Conservation (phyloP, 2,888 invertebrate species). For the Tachina fera region DNA sequence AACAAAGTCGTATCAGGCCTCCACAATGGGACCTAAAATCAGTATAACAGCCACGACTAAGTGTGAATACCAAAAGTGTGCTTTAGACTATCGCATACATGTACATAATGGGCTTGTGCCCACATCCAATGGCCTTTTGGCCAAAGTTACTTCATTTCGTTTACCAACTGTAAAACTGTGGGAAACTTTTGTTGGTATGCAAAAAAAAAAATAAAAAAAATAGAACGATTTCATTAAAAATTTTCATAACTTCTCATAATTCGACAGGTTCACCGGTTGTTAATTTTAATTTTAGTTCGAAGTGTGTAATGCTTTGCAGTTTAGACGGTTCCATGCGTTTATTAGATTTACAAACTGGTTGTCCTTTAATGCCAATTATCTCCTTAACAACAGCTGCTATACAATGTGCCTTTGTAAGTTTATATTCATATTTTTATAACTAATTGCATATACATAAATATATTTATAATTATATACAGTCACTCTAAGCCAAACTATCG, state of each 20-base stretch:
- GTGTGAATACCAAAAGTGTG: conserved; percentile 80
- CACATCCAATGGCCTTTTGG: conserved; percentile 85
- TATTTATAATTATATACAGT: too few species aligned
- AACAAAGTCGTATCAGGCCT: conserved; percentile 72
- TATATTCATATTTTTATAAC: not conserved
- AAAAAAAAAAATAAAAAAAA: not conserved
- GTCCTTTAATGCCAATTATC: conserved; percentile 80
- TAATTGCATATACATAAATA: too few species aligned
- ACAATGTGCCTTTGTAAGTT: conserved; percentile 81
- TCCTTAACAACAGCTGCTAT: conserved; percentile 79
- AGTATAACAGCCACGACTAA: conserved; percentile 76
- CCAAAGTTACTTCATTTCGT: conserved; percentile 85
- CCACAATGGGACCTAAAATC: conserved; percentile 75
- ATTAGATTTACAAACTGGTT: conserved; percentile 79
- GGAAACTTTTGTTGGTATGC: conserved; percentile 87
- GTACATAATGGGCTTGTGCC: conserved; percentile 83
- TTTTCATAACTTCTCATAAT: not conserved
- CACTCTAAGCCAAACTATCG: too few species aligned
- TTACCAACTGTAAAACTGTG: conserved; percentile 86
- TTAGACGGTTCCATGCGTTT: conserved; percentile 81
- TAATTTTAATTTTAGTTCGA: conserved; percentile 81
- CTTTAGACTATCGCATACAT: conserved; percentile 84
- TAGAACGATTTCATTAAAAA: not conserved
- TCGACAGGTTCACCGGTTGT: conserved; percentile 80
- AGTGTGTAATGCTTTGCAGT: conserved; percentile 81